Conservation (phyloP, 2,797 vertebrate genomes). For the Crax fasciolata region DNA sequence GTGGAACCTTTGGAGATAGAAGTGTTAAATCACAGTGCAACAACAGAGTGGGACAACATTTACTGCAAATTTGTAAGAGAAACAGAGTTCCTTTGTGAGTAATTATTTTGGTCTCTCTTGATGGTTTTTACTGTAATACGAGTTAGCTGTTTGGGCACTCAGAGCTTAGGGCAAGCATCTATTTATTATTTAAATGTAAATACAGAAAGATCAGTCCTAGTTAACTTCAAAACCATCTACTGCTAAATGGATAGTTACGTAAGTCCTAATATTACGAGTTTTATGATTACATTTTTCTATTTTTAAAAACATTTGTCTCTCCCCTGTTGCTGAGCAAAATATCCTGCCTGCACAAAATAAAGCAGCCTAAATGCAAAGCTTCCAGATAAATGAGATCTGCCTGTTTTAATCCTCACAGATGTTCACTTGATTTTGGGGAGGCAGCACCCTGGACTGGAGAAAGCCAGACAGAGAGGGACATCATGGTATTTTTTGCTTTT, state of each 20-base stretch:
- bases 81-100: conserved; percentile 36
- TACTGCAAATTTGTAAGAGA: neutral
- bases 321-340: neutral
- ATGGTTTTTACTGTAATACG: conserved; percentile 30
- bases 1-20: neutral
- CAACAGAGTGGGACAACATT: neutral
- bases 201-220: conserved; percentile 16
- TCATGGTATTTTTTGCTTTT: neutral
- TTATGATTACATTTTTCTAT: conserved; percentile 1
- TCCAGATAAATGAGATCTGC: neutral
- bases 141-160: conserved; percentile 21
- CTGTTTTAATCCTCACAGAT: accelerated
- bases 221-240: conserved; percentile 10
- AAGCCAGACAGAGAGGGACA: neutral
- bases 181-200: conserved; percentile 71
- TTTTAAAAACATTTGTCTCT: conserved; percentile 29
- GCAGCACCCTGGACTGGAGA: neutral
- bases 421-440: neutral
- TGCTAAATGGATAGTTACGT: conserved; percentile 25
- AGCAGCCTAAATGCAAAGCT: neutral
- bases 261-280: conserved; percentile 11
- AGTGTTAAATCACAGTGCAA: neutral
- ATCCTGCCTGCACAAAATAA: neutral
- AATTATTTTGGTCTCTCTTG: neutral
- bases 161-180: conserved; percentile 23